Base-by-base conservation (phyloP, 2,888 invertebrate species). In the Nephrotoma appendiculata region DNA sequence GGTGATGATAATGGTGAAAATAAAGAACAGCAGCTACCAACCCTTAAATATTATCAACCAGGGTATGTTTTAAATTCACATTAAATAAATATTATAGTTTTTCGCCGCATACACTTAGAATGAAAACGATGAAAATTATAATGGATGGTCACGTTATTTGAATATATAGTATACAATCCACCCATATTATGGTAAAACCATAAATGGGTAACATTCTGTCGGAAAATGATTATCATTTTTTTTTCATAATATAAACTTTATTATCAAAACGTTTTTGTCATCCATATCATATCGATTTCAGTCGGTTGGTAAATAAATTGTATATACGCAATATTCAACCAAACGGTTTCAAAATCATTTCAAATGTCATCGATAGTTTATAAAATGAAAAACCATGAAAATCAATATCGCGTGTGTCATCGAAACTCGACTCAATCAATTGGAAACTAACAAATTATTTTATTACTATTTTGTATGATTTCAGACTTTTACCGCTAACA, bases 401-500 rank as follows among this genome's bases (percentile, higher is more conserved):
- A 71, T 71, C 71, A 71, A 71, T 71, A 71, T 31, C 31, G 71
- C 71, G 52, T 5, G 15, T 52, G 5, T 12, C 31, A 31, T 9
- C 31, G 19, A 31, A 4, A 9, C 31, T 7, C 9, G 31, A 2
- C 31, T 71, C 71, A 71, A 31, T 71, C 71, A 31, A 31, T 2
- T 71, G 71, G 9, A 52, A 52, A 71, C 71, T 31, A 31, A 31
- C 2, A 31, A 31, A 31, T 3, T 31, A 31, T 31, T 9, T 15
- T 57, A 57, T 15, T 15, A 15, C 19, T 71, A 31, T 71, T 71
- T 84, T 84, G 31, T 83, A 42, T 42, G 86, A 7, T 48, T 86
- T 87, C 9, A 48, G 84, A 42, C 87, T 87, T 48, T 85, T 85
- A 83, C 88, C 87, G 7, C 31, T 88, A 86, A 87, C 87, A 43